Base-by-base conservation (phyloP, 2,113 vertebrate genomes). In the Lucifuga dentata region DNA sequence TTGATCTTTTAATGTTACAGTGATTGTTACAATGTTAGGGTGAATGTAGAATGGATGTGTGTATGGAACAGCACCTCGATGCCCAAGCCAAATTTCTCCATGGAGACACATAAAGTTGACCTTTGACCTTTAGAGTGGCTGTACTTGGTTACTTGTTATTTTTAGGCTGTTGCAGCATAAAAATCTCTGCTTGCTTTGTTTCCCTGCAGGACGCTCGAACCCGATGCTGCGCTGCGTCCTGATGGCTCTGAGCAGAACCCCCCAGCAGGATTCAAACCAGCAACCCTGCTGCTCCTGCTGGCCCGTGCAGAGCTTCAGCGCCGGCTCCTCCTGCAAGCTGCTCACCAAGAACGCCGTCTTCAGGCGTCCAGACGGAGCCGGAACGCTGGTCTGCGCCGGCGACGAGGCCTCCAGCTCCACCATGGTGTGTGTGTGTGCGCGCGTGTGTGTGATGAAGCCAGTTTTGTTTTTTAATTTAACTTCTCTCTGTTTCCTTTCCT, bases 321-420 rank as follows among this genome's bases (percentile, higher is more conserved):
- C 93, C 0, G 97, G 98, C 16, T 88, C 94, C 1, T 93, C 95
- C 40, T 98, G 95, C 86, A 99, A 97, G 68, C 51, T 98, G 48
- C 92, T 99, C 61, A 98, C 96, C 79, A 99, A 98, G 90, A 98
- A 93, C 59, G 92, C 96, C 6, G 93, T 99, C 50, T 99, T 99
- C 73, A 93, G 78, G 81, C 95, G 93, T 39, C 97, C 98, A 0
- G 92, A 90, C 1, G 92, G 92, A 5, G 84, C 86, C 0, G 92
- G 93, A 10, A 93, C 83, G 8, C 91, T 99, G 24, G 96, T 98
- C 56, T 98, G 97, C 32, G 94, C 95, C 1, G 96, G 97, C 0
- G 95, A 99, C 9, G 97, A 99, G 87, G 93, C 95, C 0, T 95
- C 96, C 15, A 95, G 90, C 76, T 98, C 95, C 49, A 95, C 96